Base-by-base conservation (phyloP, 2,888 invertebrate species). In the Hyppa rectilinea region DNA sequence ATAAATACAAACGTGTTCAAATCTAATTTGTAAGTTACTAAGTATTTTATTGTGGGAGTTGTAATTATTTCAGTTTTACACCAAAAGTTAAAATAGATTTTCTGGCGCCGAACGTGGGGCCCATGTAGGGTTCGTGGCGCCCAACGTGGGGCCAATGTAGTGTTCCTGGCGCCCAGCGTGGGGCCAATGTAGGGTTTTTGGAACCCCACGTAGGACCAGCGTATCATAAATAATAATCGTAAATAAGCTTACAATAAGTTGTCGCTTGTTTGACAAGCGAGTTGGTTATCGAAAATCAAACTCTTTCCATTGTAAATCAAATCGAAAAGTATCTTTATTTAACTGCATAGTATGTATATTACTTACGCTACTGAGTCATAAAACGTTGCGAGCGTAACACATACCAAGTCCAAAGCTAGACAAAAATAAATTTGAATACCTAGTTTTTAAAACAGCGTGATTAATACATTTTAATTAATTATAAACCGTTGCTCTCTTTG, bases 381-480 rank as follows among this genome's bases (percentile, higher is more conserved):
- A n/a, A n/a, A n/a, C n/a, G n/a, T n/a, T n/a, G n/a, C n/a, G n/a
- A n/a, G n/a, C n/a, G n/a, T n/a, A n/a, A n/a, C n/a, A n/a, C n/a
- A n/a, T n/a, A n/a, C n/a, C n/a, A n/a, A n/a, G n/a, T n/a, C n/a
- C n/a, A n/a, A n/a, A n/a, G n/a, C n/a, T n/a, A 23, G 10, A 68
- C 10, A n/a, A 9, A 36, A 50, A 17, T 2, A 6, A 52, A 31
- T 14, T 67, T 20, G 1, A 53, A 67, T 29, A 50, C 36, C 20
- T 52, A 26, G n/a, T 43, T 58, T 40, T 29, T 53, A 59, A 76
- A 55, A 17, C 40, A 61, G 9, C 26, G 20, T 61, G 66, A 76
- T 74, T 60, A 65, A 67, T 47, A 80, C 58, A 68, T 52, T 67
- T 68, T 61, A 61, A 69, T 64, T 45, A 69, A 78, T 81, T 66